Conservation (phyloP, 1,140 invertebrate genomes). For the Platorchestia sp. region DNA sequence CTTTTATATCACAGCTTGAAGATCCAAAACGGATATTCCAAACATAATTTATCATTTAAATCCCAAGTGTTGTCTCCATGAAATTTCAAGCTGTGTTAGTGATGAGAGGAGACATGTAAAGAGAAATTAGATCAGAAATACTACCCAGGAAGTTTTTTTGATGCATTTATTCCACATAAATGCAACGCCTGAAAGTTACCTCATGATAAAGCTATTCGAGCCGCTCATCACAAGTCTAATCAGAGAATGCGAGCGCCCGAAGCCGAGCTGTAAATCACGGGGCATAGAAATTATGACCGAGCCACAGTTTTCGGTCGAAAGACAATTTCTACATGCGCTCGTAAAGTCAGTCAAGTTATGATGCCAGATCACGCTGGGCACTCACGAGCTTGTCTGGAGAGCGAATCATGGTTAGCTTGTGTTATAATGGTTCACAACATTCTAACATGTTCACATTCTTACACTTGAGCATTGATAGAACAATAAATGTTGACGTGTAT, state of each 20-base stretch:
- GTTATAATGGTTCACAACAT: neutral
- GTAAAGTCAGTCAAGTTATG: conserved; percentile 45
- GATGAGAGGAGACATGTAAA: neutral
- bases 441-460: neutral
- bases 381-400: neutral
- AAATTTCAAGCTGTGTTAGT: neutral
- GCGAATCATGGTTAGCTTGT: neutral
- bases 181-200: conserved; percentile 1
- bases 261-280: conserved; percentile 26
- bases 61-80: neutral
- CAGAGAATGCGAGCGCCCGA: conserved; percentile 34
- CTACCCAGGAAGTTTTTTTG: neutral
- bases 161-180: conserved; percentile 11
- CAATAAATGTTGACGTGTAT: neutral
- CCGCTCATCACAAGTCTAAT: conserved; percentile 28
- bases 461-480: neutral
- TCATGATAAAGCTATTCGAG: conserved; percentile 30
- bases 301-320: conserved; percentile 44
- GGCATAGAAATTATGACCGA: conserved; percentile 28
- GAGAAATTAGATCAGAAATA: neutral
- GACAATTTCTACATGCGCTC: conserved; percentile 41
- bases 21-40: neutral
- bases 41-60: neutral
- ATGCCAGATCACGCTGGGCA: conserved; percentile 20
- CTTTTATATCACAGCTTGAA: neutral